These are phyloP conservation scores for pig (Sus scrofa) DNA, from an alignment of 2,113 vertebrate genomes.

Conservation along the genomic window T2T-Sscrofa CM000813.6:153652501-153653000, in stretches of 20 bases:
- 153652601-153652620: not conserved
- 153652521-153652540: not conserved
- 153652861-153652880: not conserved
- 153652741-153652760: not conserved
- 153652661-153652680: not conserved
- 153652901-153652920: not conserved
- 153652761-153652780: not conserved
- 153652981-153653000: not conserved
- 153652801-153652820: not conserved
- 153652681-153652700: not conserved
- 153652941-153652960: not conserved
- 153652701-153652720: not conserved
- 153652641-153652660: not conserved
- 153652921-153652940: not conserved
- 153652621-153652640: not conserved
- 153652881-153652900: not conserved
- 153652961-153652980: not conserved
- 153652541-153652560: not conserved
- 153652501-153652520: not conserved
- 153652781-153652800: not conserved
- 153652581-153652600: not conserved
- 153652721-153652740: conserved; percentile 8
- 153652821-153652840: not conserved
- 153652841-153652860: not conserved
- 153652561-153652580: not conserved